These are phyloP conservation scores for Dysmachus trigonus DNA, from an alignment of 2,888 invertebrate species.

Conservation along the genomic window DNA sequence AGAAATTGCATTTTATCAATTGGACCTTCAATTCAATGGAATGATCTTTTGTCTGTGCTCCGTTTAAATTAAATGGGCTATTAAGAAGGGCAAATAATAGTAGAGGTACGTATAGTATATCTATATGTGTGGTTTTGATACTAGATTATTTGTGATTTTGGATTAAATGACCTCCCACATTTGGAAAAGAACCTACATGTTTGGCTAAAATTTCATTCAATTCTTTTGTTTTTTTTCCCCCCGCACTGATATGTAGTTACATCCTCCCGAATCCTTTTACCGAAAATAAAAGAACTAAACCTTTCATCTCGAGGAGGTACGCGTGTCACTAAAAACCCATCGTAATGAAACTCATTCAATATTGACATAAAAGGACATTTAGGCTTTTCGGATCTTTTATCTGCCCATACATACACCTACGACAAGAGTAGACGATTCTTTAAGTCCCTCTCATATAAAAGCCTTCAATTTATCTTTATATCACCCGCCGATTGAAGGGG, in stretches of 20 bases:
- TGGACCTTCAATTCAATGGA: background rate
- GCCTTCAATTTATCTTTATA: background rate
- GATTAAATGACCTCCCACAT: too few species aligned
- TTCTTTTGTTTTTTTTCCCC: background rate
- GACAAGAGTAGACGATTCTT: background rate
- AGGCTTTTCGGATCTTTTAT: slow-evolving; percentile 23
- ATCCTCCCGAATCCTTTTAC: background rate
- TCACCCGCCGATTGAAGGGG: background rate
- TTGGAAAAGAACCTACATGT: background rate
- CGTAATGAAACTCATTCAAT: slow-evolving; percentile 18
- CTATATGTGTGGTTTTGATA: background rate
- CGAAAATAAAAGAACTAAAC: background rate
- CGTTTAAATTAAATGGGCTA: background rate
- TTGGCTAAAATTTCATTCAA: background rate
- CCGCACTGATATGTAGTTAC: background rate
- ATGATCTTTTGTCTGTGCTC: background rate
- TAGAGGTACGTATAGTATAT: background rate
- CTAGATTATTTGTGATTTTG: background rate
- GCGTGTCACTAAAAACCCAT: background rate
- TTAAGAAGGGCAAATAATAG: background rate
- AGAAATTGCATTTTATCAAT: background rate
- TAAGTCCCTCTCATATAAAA: background rate
- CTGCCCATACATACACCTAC: background rate
- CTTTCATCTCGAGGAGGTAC: background rate
- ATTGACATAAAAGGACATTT: background rate